A percentile compares a stretch with the other conserved stretches of the same genome.
Evolutionary conservation across 2,113 vertebrate species (phyloP).

Genomic region (Catharus minimus): DNA sequence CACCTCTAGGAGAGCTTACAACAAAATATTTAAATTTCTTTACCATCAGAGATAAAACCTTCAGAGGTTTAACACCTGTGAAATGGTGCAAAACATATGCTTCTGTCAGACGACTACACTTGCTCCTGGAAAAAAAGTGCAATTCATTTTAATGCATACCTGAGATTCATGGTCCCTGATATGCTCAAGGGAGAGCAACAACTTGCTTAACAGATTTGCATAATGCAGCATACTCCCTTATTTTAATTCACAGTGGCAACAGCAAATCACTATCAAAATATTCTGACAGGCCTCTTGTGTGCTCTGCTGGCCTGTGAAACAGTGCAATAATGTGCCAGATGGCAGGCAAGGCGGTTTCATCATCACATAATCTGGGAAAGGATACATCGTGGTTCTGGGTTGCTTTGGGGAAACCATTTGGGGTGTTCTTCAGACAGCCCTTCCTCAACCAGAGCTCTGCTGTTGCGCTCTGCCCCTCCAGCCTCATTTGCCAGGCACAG

Average conservation of each 20-base stretch:
- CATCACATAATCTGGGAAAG: neutral
- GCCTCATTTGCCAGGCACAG: neutral
- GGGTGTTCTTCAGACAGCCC: neutral
- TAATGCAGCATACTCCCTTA: neutral
- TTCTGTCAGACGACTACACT: neutral
- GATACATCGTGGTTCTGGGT: rapidly evolving
- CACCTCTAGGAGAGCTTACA: neutral
- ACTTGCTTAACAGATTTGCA: neutral
- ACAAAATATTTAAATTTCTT: neutral
- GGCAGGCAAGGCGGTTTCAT: neutral
- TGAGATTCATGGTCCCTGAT: neutral
- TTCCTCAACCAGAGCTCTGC: neutral
- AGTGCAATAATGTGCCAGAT: neutral
- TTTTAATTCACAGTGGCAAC: neutral
- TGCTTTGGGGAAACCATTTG: neutral
- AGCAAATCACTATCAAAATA: neutral
- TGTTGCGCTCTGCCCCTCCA: neutral
- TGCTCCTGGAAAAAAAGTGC: neutral
- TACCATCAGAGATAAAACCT: neutral
- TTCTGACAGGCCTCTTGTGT: neutral
- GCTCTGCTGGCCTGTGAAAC: neutral
- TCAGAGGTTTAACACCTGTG: neutral
- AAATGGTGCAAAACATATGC: neutral
- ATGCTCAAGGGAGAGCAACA: neutral
- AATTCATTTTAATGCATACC: neutral